Evolutionary conservation across 2,797 vertebrate genomes (phyloP).

Genomic region (Florisuga fusca): DNA sequence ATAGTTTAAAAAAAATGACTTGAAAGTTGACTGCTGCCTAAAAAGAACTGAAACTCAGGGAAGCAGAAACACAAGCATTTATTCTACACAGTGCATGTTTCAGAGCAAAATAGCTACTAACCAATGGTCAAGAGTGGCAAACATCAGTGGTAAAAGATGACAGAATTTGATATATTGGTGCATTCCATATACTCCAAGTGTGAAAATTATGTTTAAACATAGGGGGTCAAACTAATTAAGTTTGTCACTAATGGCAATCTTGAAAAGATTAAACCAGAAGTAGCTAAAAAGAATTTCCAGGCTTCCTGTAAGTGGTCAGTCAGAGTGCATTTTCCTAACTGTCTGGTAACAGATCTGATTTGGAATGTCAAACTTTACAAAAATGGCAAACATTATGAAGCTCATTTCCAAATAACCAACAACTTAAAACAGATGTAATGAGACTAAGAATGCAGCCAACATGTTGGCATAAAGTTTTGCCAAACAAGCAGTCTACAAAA

Average conservation of each 20-base stretch:
- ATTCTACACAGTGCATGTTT: background rate
- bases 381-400: constrained; percentile 57
- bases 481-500: constrained; percentile 57
- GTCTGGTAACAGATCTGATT: constrained; percentile 41
- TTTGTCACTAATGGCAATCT: background rate
- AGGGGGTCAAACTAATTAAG: background rate
- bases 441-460: constrained; percentile 40
- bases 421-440: constrained; percentile 62
- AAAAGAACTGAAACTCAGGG: background rate
- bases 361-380: constrained; percentile 23
- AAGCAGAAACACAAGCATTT: background rate
- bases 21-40: background rate
- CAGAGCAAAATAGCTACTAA: background rate
- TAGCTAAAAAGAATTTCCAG: constrained; percentile 35
- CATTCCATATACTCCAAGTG: background rate
- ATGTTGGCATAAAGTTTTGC: background rate
- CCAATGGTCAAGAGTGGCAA: background rate
- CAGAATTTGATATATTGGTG: background rate
- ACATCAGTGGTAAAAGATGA: accelerated
- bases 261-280: constrained; percentile 58
- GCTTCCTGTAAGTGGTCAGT: constrained; percentile 44
- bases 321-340: constrained; percentile 47
- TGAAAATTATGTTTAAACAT: constrained; percentile 46
- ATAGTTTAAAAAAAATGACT: background rate
- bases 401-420: constrained; percentile 50